Base-by-base conservation (phyloP, 2,113 vertebrate species). In the Emberiza fucata region DNA sequence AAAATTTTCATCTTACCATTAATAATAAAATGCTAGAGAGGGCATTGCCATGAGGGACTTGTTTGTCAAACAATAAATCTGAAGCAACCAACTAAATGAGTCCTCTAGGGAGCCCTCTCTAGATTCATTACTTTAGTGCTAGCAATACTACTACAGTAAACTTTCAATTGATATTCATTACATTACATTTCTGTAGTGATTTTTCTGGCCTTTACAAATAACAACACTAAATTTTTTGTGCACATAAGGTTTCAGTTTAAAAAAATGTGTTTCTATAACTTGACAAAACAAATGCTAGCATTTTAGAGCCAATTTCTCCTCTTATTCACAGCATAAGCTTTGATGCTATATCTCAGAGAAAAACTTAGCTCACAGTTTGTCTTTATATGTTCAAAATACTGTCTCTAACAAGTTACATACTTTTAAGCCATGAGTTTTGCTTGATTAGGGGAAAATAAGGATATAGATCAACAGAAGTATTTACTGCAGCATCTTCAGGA, bases 31-130 rank as follows among this genome's bases (percentile, higher is more conserved):
- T 54, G 23, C 66, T 73, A 54, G 81, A 73, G 57, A 92, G 42
- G 29, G 8, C 29, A 70, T 33, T 79, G 75, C 57, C 70, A 50
- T 69, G 76, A 78, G 70, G 37, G 70, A 69, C 75, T 90, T 92
- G 61, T 68, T 89, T 79, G 57, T 71, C 84, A 91, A 91, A 85
- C 53, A 80, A 84, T 69, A 90, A 85, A 94, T 89, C 75, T 95
- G 70, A 50, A 81, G 40, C 54, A 91, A 63, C 42, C 89, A 73
- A 87, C 50, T 77, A 91, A 92, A 95, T 44, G 45, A 88, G 59
- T 72, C 51, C 87, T 82, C 91, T 25, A 77, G 59, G 71, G 87
- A 90, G 23, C 66, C 54, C 66, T 94, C 50, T 91, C 78, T 64
- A 80, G 65, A 78, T 72, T 82, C n/a, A 72, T 73, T 73, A 76